phyloP scores from a whole-genome alignment of 2,888 invertebrate genomes.

The Agrochola litura region DNA sequence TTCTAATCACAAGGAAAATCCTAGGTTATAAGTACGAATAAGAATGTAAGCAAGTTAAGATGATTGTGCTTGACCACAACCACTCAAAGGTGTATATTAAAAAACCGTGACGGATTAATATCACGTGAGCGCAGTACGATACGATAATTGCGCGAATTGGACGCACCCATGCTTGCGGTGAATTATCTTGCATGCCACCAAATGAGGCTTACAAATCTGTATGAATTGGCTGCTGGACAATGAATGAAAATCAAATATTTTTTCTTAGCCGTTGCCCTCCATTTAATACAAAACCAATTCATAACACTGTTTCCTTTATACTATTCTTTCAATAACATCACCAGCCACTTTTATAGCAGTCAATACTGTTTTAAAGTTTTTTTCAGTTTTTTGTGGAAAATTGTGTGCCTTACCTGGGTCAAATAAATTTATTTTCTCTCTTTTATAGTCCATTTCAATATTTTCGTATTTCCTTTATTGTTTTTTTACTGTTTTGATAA shows the following conservation, averaged over 20 bases:
- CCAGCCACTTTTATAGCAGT: neutral
- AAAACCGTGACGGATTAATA: slow-evolving; percentile 24
- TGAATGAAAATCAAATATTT: neutral
- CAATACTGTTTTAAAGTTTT: neutral
- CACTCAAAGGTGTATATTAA: slow-evolving; percentile 18
- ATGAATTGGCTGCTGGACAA: neutral
- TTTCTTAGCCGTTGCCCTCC: neutral
- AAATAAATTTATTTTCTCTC: neutral
- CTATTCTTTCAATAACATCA: neutral
- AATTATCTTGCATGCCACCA: slow-evolving; percentile 8
- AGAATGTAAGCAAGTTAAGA: neutral
- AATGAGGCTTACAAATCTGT: neutral
- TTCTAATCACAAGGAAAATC: slow-evolving; percentile 12
- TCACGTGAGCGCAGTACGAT: slow-evolving; percentile 32
- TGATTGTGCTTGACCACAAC: slow-evolving; percentile 4
- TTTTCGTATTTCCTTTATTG: neutral
- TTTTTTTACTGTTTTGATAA: neutral
- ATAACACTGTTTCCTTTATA: neutral
- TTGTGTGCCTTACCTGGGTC: neutral
- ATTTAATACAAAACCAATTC: too few relatives aligned
- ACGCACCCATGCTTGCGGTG: neutral
- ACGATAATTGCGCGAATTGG: slow-evolving; percentile 32
- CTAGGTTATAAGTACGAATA: neutral
- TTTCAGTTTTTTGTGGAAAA: neutral
- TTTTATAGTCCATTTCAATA: neutral